Base-by-base conservation (phyloP, 2,113 vertebrate species). In the Lontra canadensis region DNA sequence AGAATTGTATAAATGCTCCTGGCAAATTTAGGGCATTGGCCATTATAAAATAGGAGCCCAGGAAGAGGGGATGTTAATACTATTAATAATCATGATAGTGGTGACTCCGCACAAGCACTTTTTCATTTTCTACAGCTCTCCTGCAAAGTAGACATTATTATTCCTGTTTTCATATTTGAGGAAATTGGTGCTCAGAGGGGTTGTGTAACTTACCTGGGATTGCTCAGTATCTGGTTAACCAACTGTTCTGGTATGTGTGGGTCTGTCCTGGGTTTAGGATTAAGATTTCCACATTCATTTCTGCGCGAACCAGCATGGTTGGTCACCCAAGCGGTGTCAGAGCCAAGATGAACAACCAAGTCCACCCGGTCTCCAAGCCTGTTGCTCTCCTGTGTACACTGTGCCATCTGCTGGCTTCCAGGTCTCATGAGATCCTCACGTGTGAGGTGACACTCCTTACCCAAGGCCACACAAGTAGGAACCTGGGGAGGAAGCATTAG, bases 391-490 rank as follows among this genome's bases (percentile, higher is more conserved):
- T 7, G 0, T 21, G n/a, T 13, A 31, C 12, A 44, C 52, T 13
- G 1, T 26, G n/a, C 12, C 8, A 15, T 23, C 73, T 44, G 47
- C 61, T 34, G 49, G 36, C 31, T 67, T 31, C n/a, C 11, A 18
- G 49, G 17, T 17, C 79, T 25, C 21, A 0, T 3, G 14, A 1
- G 13, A 13, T 13, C 15, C 29, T 69, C 67, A 3, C 3, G 0
- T 0, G 0, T 7, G 1, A n/a, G 55, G 29, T 4, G 13, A 69
- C 18, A n/a, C n/a, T 7, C 67, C n/a, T 4, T 9, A 3, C 44
- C 14, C 20, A 20, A 59, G 69, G 36, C 29, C 10, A 20, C 23
- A 1, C 3, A 1, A 9, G 3, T 1, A 55, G 39, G 80, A 67
- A 34, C 20, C 7, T 14, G 65, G 39, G 29, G 23, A 39, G 87